Conservation (phyloP, 2,888 invertebrate species). For the Apantesis nais region DNA sequence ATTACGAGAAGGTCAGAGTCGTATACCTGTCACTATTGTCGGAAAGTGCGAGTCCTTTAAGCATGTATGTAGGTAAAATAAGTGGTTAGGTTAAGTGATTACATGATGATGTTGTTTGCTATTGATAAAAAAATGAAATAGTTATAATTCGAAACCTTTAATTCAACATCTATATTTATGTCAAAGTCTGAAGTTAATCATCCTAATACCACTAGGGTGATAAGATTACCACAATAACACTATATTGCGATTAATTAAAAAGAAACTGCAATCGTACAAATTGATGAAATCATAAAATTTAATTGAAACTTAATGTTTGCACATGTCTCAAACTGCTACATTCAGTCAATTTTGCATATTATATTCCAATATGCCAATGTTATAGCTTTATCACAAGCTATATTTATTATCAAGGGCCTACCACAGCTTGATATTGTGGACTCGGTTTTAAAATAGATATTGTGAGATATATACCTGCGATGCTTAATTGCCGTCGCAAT, state of each 20-base stretch:
- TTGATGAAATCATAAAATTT: not conserved
- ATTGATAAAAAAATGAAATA: no score
- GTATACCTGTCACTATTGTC: not conserved
- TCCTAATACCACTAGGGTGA: not conserved
- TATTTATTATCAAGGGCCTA: constrained; percentile 33
- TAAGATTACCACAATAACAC: not conserved
- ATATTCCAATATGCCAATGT: constrained; percentile 34
- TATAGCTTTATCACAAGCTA: constrained; percentile 34
- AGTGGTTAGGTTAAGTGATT: no score
- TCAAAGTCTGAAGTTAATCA: not conserved
- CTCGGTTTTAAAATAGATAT: constrained; percentile 46
- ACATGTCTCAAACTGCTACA: constrained; percentile 27
- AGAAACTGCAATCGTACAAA: not conserved
- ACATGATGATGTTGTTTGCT: no score
- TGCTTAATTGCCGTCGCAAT: constrained; percentile 50
- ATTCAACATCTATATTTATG: not conserved
- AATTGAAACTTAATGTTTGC: not conserved
- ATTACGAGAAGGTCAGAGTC: not conserved
- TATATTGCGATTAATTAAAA: not conserved
- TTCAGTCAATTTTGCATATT: constrained; percentile 36
- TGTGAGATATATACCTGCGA: constrained; percentile 40
- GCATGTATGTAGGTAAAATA: not conserved
- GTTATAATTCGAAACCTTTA: no score
- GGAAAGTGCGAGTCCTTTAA: not conserved
- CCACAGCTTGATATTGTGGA: constrained; percentile 35